Base-by-base conservation (phyloP, 1,140 invertebrate species). In the Schlechtendalia chinensis region DNA sequence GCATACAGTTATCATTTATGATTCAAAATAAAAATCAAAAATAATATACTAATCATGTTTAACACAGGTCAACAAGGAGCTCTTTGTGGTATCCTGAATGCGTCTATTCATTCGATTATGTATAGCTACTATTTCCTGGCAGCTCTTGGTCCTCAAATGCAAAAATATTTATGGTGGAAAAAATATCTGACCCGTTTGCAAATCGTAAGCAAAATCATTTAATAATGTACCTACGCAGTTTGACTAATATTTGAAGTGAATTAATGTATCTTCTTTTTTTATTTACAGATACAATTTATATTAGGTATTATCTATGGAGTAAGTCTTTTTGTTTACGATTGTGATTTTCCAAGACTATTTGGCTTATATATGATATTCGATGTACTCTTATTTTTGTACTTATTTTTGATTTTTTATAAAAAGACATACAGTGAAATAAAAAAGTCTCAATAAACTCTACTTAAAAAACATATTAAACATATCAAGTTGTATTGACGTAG, bases 31-130 rank as follows among this genome's bases (percentile, higher is more conserved):
- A 39, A 50, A 5, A 50, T 50, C 11, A 32, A 14, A 45, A 54
- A n/a, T 53, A 72, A 29, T 54, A 29, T 22, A 50, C 12, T 19
- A 17, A 27, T 29, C 17, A 19, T 54, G 10, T 71, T 86, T 84
- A 32, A 8, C 84, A 81, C 63, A 87, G 82, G 53, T 85, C 82
- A 83, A 58, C 83, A 84, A 82, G 82, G 50, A 16, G 80, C 86
- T 32, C 85, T 96, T 10, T 89, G 94, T 5, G 85, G 86, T 24
- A 63, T 85, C 58, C 83, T 90, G 74, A 91, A 91, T 83, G 87
- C 88, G 58, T 87, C 89, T 50, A 88, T 91, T 17, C 90, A 91
- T 81, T 82, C 88, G 3, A 81, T 89, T 50, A 90, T 86, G 85
- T 86, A 86, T 81, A 82, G 83, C 8, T 86, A 86, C 82, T 86